phyloP scores from a whole-genome alignment of 2,888 invertebrate species.

The Clitarchus hookeri region DNA sequence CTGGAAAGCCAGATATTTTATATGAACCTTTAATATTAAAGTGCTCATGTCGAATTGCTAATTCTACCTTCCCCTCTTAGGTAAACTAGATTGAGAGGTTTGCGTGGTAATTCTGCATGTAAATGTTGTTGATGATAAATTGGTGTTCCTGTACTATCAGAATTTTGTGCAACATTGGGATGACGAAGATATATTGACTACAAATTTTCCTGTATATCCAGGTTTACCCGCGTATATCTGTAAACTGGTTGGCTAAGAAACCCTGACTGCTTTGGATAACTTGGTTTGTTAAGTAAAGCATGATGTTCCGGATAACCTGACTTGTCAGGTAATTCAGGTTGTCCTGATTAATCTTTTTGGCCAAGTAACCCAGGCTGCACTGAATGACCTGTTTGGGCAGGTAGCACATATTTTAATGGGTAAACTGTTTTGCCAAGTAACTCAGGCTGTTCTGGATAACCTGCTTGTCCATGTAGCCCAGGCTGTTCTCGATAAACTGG shows the following conservation, averaged over 20 bases:
- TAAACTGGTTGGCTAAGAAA: conserved; percentile 32
- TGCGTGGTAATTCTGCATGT: too few species aligned
- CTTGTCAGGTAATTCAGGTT: conserved; percentile 39
- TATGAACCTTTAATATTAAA: too few species aligned
- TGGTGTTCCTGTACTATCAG: too few species aligned
- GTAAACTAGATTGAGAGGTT: too few species aligned
- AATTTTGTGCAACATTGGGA: too few species aligned
- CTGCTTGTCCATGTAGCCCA: conserved; percentile 40
- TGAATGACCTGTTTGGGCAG: conserved; percentile 40
- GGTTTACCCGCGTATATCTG: conserved; percentile 22
- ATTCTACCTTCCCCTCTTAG: too few species aligned
- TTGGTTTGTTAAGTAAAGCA: conserved; percentile 29
- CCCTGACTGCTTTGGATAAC: conserved; percentile 32
- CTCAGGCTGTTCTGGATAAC: conserved; percentile 34
- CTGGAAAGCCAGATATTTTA: too few species aligned
- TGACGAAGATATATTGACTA: too few species aligned
- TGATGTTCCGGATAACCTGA: conserved; percentile 32
- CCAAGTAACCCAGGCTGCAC: conserved; percentile 35
- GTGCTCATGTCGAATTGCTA: too few species aligned
- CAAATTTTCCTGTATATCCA: conserved; percentile 35
- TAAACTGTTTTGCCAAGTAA: conserved; percentile 30
- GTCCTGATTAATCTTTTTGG: conserved; percentile 30
- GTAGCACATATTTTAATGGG: conserved; percentile 20
- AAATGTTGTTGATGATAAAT: too few species aligned
- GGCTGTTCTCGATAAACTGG: conserved; percentile 32